Conservation (phyloP, 92 coral and sea anemone genomes). For the Epizoanthus fatuus region DNA sequence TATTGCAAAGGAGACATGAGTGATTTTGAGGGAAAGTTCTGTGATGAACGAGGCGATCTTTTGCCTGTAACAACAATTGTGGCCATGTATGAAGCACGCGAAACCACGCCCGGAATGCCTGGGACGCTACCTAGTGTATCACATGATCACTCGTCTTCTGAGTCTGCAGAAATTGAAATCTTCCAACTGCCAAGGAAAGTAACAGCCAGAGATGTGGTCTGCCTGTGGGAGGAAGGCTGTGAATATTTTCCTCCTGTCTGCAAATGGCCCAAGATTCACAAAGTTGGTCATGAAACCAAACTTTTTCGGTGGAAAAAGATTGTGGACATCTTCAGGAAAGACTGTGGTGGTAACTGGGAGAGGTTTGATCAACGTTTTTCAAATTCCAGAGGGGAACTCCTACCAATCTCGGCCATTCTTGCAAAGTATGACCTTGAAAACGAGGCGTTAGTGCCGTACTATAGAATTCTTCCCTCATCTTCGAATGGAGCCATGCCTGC, state of each 20-base stretch:
- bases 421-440: slow-evolving; percentile 97
- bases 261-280: slow-evolving; percentile 97
- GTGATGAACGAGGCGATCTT: slow-evolving; percentile 94
- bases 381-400: slow-evolving; percentile 89
- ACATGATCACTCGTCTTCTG: slow-evolving; percentile 45
- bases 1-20: slow-evolving; percentile 89
- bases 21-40: slow-evolving; percentile 84
- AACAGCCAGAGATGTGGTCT: slow-evolving; percentile 95
- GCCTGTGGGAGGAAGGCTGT: slow-evolving; percentile 97
- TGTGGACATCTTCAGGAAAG: slow-evolving; percentile 96
- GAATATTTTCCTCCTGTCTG: slow-evolving; percentile 93
- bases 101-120: slow-evolving; percentile 68
- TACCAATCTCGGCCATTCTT: slow-evolving; percentile 94
- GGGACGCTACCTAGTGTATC: slow-evolving; percentile 52
- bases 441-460: slow-evolving; percentile 79
- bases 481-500: slow-evolving; percentile 53
- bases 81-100: slow-evolving; percentile 98
- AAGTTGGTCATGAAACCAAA: slow-evolving; percentile 98
- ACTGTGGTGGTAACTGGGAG: slow-evolving; percentile 95
- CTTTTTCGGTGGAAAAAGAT: slow-evolving; percentile 98
- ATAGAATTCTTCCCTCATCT: slow-evolving; percentile 42
- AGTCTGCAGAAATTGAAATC: slow-evolving; percentile 74
- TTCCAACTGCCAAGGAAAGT: slow-evolving; percentile 96
- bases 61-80: slow-evolving; percentile 96
- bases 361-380: slow-evolving; percentile 90